Evolutionary conservation across 2,113 vertebrate genomes (phyloP).

Genomic region (Siniperca chuatsi): DNA sequence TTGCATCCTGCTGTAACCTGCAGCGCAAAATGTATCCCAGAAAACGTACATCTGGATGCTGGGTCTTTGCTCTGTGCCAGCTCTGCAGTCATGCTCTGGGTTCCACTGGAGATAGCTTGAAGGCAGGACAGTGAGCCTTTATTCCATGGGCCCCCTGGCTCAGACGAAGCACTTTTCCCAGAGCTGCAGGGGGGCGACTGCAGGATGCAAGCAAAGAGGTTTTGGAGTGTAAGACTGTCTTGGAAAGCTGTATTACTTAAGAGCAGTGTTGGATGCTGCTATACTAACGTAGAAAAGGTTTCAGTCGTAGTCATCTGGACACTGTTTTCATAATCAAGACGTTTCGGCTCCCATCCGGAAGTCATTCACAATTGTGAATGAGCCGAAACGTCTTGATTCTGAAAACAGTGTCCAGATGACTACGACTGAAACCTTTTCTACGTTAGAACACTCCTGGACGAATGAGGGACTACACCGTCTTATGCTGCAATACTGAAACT

Average conservation of each 20-base stretch:
- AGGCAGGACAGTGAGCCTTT: conserved; percentile 55
- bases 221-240: conserved; percentile 38
- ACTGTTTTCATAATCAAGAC: no score
- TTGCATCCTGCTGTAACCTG: conserved; percentile 26
- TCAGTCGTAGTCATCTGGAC: no score
- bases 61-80: conserved; percentile 45
- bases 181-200: conserved; percentile 39
- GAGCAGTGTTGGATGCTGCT: neutral
- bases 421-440: no score
- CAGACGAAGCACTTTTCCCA: conserved; percentile 38
- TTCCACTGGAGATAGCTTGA: conserved; percentile 38
- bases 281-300: neutral
- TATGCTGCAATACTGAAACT: conserved; percentile 11
- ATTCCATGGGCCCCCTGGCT: conserved; percentile 43
- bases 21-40: conserved; percentile 25
- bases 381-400: no score
- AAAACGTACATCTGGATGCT: conserved; percentile 48
- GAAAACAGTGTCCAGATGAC: no score
- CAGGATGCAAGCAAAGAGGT: conserved; percentile 48
- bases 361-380: no score
- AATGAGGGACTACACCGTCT: no score
- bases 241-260: conserved; percentile 20
- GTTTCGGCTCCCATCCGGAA: no score
- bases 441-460: no score
- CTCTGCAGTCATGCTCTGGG: conserved; percentile 48